These are phyloP conservation scores for Diplodus puntazzo DNA, from an alignment of 2,797 vertebrate genomes.

Conservation along the genomic window DNA sequence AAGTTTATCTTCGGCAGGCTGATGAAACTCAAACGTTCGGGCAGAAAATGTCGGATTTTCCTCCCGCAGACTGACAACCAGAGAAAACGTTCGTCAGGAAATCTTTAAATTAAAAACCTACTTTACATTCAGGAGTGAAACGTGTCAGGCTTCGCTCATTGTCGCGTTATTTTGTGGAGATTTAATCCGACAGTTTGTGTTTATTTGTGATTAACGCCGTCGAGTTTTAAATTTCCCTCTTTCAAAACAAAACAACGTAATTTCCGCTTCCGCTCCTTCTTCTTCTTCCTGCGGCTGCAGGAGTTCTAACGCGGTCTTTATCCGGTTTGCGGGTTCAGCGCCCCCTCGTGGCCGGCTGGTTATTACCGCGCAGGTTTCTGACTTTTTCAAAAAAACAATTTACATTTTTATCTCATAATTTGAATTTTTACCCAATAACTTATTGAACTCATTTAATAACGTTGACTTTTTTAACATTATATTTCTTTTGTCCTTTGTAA, in stretches of 20 bases:
- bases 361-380: too few relatives aligned
- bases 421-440: too few relatives aligned
- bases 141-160: not conserved
- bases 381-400: too few relatives aligned
- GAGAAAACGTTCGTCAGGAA: rapidly evolving
- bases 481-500: too few relatives aligned
- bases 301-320: not conserved
- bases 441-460: too few relatives aligned
- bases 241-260: conserved; percentile 51
- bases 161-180: not conserved
- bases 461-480: too few relatives aligned
- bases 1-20: not conserved
- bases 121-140: not conserved
- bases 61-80: rapidly evolving
- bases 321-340: not conserved
- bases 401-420: too few relatives aligned
- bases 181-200: conserved; percentile 8
- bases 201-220: conserved; percentile 15
- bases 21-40: not conserved
- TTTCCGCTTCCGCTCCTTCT: conserved; percentile 53
- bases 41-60: not conserved
- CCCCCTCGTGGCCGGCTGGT: not conserved
- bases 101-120: not conserved
- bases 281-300: not conserved
- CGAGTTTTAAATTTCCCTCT: conserved; percentile 76